These are phyloP conservation scores for Nemopilema nomurai DNA, from an alignment of 30 jellyfish, hydroid and myxozoan genomes.

Conservation along the genomic window DNA sequence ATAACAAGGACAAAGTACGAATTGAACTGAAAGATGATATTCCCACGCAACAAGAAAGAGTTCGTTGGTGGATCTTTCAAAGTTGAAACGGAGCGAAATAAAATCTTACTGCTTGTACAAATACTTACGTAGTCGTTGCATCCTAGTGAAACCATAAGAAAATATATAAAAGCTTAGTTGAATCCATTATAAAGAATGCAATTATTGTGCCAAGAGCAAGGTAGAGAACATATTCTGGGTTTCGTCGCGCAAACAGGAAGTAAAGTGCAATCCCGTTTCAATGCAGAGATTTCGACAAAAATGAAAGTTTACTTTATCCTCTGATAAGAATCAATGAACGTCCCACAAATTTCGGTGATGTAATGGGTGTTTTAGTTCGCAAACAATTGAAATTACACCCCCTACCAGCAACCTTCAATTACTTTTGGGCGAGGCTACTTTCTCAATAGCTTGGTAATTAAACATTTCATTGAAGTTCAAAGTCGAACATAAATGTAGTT, in stretches of 20 bases:
- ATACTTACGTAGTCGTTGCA: too few relatives aligned
- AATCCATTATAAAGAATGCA: too few relatives aligned
- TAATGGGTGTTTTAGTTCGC: background rate
- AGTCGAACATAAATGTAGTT: background rate
- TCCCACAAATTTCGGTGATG: background rate
- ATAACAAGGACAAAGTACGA: too few relatives aligned
- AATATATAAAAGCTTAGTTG: too few relatives aligned
- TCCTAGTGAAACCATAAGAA: too few relatives aligned
- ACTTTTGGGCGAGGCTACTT: background rate
- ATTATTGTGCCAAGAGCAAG: background rate
- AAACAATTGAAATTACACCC: background rate
- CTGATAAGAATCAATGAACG: background rate
- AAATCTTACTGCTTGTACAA: too few relatives aligned
- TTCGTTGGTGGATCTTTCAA: too few relatives aligned
- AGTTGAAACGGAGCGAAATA: too few relatives aligned
- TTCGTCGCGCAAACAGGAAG: background rate
- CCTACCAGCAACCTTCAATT: background rate
- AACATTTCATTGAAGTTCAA: background rate
- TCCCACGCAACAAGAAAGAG: too few relatives aligned
- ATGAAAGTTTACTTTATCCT: background rate
- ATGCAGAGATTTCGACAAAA: background rate
- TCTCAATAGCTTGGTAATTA: background rate
- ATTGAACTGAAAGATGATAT: too few relatives aligned
- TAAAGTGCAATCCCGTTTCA: background rate
- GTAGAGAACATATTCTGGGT: background rate